Conservation (phyloP, 2,888 invertebrate species). For the Ochlodes sylvanus region DNA sequence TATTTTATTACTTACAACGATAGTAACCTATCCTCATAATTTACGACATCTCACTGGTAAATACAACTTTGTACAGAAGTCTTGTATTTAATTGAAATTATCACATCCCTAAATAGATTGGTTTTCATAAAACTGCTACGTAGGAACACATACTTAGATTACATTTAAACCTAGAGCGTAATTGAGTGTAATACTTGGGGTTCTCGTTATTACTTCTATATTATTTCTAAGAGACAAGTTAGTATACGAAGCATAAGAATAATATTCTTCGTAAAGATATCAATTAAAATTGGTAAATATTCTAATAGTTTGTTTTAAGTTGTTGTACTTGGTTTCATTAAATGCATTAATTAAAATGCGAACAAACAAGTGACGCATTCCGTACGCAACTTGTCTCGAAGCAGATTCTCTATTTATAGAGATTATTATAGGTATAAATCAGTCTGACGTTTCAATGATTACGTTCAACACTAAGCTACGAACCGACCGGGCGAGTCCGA, state of each 20-base stretch:
- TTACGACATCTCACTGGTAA: neutral
- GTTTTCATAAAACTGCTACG: conserved; percentile 12
- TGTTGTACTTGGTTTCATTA: neutral
- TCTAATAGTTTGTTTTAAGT: too few relatives aligned
- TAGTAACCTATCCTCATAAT: neutral
- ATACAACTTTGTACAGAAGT: conserved; percentile 23
- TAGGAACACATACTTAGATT: conserved; percentile 23
- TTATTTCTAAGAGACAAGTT: conserved; percentile 2
- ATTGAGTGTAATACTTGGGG: conserved; percentile 41
- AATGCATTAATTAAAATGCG: neutral
- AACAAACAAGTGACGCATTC: neutral
- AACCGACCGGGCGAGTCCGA: neutral
- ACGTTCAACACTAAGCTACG: neutral
- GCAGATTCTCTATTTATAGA: neutral
- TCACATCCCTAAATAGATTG: neutral
- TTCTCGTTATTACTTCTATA: neutral
- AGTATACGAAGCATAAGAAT: neutral
- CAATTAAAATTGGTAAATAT: too few relatives aligned
- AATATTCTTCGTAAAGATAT: neutral
- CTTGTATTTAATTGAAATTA: conserved; percentile 3
- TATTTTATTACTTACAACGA: conserved; percentile 1
- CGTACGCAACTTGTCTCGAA: conserved; percentile 1
- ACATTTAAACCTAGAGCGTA: conserved; percentile 39
- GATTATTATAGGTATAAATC: neutral
- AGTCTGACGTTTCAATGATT: neutral